phyloP scores from a whole-genome alignment of 2,888 invertebrate species.

The Ramazzottius varieornatus region DNA sequence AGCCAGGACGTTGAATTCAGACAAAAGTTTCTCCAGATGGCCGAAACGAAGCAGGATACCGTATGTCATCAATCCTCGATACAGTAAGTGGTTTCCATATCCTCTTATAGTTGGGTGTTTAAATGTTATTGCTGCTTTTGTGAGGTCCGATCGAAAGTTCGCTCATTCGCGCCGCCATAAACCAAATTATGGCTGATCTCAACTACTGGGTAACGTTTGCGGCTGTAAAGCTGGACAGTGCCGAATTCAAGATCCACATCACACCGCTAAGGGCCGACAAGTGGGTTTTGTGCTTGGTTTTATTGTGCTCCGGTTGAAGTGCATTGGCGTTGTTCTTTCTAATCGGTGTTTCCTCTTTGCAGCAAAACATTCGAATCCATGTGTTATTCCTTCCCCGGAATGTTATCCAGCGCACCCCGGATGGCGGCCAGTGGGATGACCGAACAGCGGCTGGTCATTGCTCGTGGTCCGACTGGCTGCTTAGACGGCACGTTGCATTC shows the following conservation, averaged over 20 bases:
- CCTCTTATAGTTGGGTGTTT: not conserved
- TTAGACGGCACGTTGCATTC: not conserved
- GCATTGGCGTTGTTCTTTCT: not conserved
- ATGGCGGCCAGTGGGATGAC: not conserved
- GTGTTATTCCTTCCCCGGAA: not conserved
- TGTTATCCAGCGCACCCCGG: not conserved
- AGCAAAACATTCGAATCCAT: not conserved
- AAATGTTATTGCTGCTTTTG: not conserved
- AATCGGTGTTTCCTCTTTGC: not conserved
- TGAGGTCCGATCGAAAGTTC: not conserved
- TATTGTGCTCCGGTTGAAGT: not conserved
- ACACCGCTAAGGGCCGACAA: not conserved
- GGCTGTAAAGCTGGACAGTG: not conserved
- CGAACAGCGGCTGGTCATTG: not conserved
- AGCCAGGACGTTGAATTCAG: not conserved
- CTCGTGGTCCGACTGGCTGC: not conserved
- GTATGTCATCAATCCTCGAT: not conserved
- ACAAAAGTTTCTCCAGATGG: not conserved
- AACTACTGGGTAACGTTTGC: not conserved
- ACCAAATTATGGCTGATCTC: not conserved
- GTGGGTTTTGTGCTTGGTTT: not conserved
- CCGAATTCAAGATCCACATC: not conserved
- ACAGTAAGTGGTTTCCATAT: not conserved
- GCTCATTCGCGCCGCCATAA: not conserved
- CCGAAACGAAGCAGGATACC: not conserved